Conservation (phyloP, 1,140 invertebrate genomes). For the Mamestra configurata region DNA sequence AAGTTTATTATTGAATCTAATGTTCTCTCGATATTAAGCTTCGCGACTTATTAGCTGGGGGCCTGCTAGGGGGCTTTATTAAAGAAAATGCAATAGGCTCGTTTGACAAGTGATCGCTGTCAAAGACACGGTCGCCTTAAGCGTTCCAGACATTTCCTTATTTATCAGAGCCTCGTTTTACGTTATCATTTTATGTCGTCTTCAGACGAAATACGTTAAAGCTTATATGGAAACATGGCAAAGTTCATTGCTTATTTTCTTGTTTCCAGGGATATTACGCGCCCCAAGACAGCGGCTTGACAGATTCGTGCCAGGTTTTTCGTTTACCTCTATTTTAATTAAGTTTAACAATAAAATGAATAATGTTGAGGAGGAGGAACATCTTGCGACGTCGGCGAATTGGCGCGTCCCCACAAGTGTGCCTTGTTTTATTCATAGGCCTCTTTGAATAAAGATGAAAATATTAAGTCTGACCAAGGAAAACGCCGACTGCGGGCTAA, state of each 20-base stretch:
- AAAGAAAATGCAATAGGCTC: slow-evolving; percentile 6
- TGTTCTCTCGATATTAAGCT: slow-evolving; percentile 26
- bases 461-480: slow-evolving; percentile 79
- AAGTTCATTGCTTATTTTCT: slow-evolving; percentile 31
- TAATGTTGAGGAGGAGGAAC: slow-evolving; percentile 69
- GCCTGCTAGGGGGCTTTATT: slow-evolving; percentile 10
- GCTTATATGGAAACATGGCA: slow-evolving; percentile 43
- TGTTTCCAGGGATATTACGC: slow-evolving; percentile 13
- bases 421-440: slow-evolving; percentile 83
- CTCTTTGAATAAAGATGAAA: slow-evolving; percentile 86
- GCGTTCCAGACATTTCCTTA: slow-evolving; percentile 26
- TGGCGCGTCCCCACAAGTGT: slow-evolving; percentile 64
- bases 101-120: slow-evolving; percentile 23
- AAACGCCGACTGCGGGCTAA: slow-evolving; percentile 70
- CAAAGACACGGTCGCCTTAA: slow-evolving; percentile 16
- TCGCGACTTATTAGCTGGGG: slow-evolving; percentile 5
- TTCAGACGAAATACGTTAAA: slow-evolving; percentile 40
- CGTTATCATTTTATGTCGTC: slow-evolving; percentile 21
- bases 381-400: slow-evolving; percentile 72
- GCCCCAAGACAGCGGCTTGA: not conserved
- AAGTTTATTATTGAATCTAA: slow-evolving; percentile 44
- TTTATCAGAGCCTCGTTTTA: slow-evolving; percentile 12
- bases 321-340: slow-evolving; percentile 67
- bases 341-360: slow-evolving; percentile 76
- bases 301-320: slow-evolving; percentile 12